Evolutionary conservation across 2,797 vertebrate genomes (phyloP), one percentile per base, ranked within the genome.

Genomic region (Enteromius unitaeniatus): DNA sequence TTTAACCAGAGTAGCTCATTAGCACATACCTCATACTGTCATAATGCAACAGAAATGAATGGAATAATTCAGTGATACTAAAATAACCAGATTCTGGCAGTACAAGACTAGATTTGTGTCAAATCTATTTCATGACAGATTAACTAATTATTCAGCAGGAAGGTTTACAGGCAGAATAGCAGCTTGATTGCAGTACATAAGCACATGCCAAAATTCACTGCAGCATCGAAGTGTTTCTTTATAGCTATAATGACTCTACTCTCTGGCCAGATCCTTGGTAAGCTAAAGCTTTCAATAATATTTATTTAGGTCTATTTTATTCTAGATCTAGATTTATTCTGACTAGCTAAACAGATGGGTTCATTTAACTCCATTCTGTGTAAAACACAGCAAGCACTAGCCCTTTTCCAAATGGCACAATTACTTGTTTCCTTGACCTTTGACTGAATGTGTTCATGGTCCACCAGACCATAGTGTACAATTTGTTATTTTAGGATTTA

Each of bases 171-270:
- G 40, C 67, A 42, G 34, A 45, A 70, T 70, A 58, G 37, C 10
- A 45, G 42, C 55, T 64, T 51, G 45, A 82, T 23, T 73, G 28
- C 21, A 17, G 28, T 81, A 51, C 26, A 72, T 64, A 51, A 15
- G 69, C 55, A 47, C 40, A 40, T 62, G 9, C 8, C 3, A 6
- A 74, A 23, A 81, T 82, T 64, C 60, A 74, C 80, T 8, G 60
- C 58, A 51, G 13, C 1, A 64, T 19, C 13, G 13, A 72, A 60
- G 40, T 21, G 26, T 47, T 73, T 60, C 34, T 62, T 60, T 62
- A 58, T 58, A 55, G 64, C 49, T 55, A n/a, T 81, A 73, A 47
- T 14, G 55, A 34, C 49, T 74, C 11, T 3, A n/a, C 40, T 62
- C 58, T 14, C 40, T 47, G 21, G 26, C 31, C 21, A 81, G 14